Evolutionary conservation across 2,797 vertebrate species (phyloP), one percentile per base, ranked within the genome.

Genomic region (Xenops minutus): DNA sequence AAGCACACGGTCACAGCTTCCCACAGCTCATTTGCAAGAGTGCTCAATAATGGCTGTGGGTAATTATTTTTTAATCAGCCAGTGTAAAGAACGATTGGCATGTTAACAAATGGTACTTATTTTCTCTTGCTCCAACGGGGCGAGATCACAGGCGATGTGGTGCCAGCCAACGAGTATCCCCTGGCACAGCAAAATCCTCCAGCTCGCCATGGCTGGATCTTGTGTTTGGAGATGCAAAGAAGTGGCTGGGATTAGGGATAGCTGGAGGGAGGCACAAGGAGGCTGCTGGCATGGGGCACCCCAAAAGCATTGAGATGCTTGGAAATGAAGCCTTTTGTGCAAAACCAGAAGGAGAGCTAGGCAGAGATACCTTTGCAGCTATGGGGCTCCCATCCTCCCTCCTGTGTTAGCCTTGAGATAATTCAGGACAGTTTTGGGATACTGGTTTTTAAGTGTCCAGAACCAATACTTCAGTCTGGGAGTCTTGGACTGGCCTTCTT

Each of bases 31-130:
- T 96, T 96, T 96, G 95, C 87, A 91, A 96, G 89, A 96, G 94
- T 91, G 89, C 94, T 96, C 94, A 78, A 79, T 95, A 93, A 97
- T 96, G 91, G 93, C 91, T 88, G 94, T 2, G 77, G 91, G 93
- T 96, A 97, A 97, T 97, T 97, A 97, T 94, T 96, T 97, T 97
- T 96, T 96, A 97, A 97, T 97, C 96, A 97, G 92, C 51, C 86
- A 56, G 88, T 95, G 94, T 96, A 96, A 97, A 95, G 94, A 95
- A 89, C 74, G 61, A 94, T 90, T 97, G 86, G 89, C 95, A 88
- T 94, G 95, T 97, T 96, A 95, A 96, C 93, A 96, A 96, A 97
- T 95, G 95, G 96, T 48, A 37, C 91, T 96, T 95, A 92, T 96
- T 96, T 96, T 91, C 82, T 82, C 61, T 49, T 76, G 66, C 68